These are phyloP conservation scores for Erannis defoliaria DNA, from an alignment of 2,888 invertebrate species.

Conservation along the genomic window DNA sequence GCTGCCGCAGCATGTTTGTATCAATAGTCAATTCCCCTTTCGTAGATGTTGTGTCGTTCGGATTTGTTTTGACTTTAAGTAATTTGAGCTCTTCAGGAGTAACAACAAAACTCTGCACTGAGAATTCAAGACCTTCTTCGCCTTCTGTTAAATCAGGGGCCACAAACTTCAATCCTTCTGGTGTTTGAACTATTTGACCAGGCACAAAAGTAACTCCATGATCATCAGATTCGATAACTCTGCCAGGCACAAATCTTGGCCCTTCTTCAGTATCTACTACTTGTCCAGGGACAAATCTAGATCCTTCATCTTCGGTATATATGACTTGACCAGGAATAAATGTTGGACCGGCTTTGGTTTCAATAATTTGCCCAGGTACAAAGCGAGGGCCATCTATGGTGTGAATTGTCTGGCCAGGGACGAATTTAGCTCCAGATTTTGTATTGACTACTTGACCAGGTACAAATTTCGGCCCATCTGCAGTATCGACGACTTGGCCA, in stretches of 20 bases:
- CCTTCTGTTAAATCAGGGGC: constrained; percentile 90
- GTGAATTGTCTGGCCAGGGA: constrained; percentile 90
- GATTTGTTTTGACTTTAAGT: constrained; percentile 82
- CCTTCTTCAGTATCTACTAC: constrained; percentile 91
- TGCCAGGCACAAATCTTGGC: constrained; percentile 90
- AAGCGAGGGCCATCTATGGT: constrained; percentile 91
- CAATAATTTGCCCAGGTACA: constrained; percentile 92
- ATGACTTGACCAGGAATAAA: constrained; percentile 93
- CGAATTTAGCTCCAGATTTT: constrained; percentile 88
- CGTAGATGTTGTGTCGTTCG: constrained; percentile 81
- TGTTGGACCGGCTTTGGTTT: constrained; percentile 91
- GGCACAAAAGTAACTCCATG: constrained; percentile 92
- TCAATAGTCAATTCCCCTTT: constrained; percentile 88
- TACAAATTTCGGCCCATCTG: constrained; percentile 90
- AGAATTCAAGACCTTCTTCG: constrained; percentile 89
- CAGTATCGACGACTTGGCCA: constrained; percentile 90
- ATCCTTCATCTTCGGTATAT: constrained; percentile 87
- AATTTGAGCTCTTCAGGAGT: constrained; percentile 83
- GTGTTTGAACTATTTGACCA: constrained; percentile 91
- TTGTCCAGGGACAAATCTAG: constrained; percentile 88
- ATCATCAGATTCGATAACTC: constrained; percentile 90
- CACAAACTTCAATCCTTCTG: constrained; percentile 89
- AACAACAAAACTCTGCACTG: constrained; percentile 89
- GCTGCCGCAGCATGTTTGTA: constrained; percentile 88
- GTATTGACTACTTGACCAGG: constrained; percentile 92